These are phyloP conservation scores for Sebastolobus altivelis DNA, from an alignment of 2,797 vertebrate species.

Conservation along the genomic window DNA sequence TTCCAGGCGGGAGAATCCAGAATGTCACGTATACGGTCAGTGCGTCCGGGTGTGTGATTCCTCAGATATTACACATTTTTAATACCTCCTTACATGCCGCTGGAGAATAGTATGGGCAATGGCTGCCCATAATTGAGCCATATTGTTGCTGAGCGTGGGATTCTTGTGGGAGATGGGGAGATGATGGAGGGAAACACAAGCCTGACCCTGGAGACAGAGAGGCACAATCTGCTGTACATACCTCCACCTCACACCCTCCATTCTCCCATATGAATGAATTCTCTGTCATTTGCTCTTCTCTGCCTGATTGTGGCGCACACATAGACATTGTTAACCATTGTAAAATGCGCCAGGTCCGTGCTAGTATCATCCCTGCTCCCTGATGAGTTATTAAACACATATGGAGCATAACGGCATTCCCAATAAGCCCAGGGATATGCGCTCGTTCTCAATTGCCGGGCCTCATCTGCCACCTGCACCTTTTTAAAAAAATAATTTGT, in stretches of 20 bases:
- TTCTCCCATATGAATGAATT: conserved; percentile 34
- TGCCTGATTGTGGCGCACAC: conserved; percentile 41
- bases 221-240: conserved; percentile 68
- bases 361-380: conserved; percentile 40
- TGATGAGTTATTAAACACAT: conserved; percentile 73
- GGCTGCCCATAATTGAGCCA: conserved; percentile 72
- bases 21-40: conserved; percentile 72
- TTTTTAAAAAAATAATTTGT: conserved; percentile 71
- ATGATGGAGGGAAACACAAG: conserved; percentile 65
- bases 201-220: conserved; percentile 60
- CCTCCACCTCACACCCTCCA: conserved; percentile 28
- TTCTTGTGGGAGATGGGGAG: conserved; percentile 60
- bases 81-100: conserved; percentile 74
- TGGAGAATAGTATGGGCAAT: conserved; percentile 63
- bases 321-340: conserved; percentile 31
- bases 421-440: conserved; percentile 59
- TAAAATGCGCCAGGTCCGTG: conserved; percentile 48
- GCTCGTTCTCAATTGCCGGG: conserved; percentile 54
- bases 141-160: conserved; percentile 70
- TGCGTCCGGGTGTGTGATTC: conserved; percentile 54
- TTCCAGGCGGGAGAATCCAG: conserved; percentile 51
- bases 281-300: conserved; percentile 30
- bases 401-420: conserved; percentile 64
- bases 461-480: conserved; percentile 75
- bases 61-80: conserved; percentile 74